Base-by-base conservation (phyloP, 2,113 vertebrate genomes). In the Channa maculata region DNA sequence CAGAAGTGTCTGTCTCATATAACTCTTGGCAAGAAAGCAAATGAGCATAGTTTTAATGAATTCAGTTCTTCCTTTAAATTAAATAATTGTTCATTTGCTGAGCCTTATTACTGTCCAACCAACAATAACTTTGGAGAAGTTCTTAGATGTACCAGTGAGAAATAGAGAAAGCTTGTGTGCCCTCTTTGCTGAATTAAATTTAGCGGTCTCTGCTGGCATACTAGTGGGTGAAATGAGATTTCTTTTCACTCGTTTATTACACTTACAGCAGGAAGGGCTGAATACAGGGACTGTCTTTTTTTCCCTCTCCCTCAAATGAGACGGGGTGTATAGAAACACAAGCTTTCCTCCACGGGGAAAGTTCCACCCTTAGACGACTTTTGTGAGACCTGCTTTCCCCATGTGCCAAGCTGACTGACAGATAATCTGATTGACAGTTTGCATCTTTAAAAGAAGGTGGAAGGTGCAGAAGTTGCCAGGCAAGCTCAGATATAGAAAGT, bases 211-310 rank as follows among this genome's bases (percentile, higher is more conserved):
- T 80, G 72, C 77, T 79, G 85, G 80, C 76, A 83, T 79, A 72
- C 60, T 34, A 55, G 70, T 74, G 72, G 79, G 49, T 84, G 71
- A 88, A 87, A 91, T 87, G 8, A 82, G 71, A 85, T 90, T 89
- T 88, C 41, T 76, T 80, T 82, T 84, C 73, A 83, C 80, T 66
- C 81, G 74, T 66, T 87, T 83, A 82, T 87, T 87, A 73, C 75
- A 79, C 77, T 82, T 76, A 66, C 2, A 65, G 82, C 8, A 62
- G 44, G 53, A 39, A 61, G 76, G 60, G 38, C 60, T 76, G 71
- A 76, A 75, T 44, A 69, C 63, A 58, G 61, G 55, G 36, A 3
- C 6, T 12, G 10, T 2, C 57, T 65, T 77, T 69, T 49, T 38
- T 11, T 38, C 50, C 8, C 8, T 4, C 62, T 74, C 51, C 66